phyloP scores from a whole-genome alignment of 2,113 vertebrate genomes.

The Phasianus colchicus region DNA sequence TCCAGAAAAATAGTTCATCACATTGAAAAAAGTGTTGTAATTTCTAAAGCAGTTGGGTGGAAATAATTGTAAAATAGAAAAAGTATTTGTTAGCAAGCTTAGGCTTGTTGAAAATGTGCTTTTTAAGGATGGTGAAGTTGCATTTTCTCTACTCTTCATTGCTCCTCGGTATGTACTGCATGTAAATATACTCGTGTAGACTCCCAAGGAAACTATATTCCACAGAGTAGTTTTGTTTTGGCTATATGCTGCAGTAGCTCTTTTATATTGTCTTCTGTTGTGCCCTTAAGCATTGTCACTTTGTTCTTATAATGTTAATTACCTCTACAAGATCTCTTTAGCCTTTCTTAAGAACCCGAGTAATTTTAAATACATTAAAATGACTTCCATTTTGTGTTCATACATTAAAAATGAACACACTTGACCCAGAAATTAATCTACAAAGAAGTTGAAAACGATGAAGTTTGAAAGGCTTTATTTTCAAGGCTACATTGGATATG shows the following conservation, averaged over 20 bases:
- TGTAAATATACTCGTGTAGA: background rate
- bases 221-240: background rate
- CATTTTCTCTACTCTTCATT: background rate
- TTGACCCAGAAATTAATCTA: constrained; percentile 32
- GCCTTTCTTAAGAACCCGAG: background rate
- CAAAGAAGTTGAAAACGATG: background rate
- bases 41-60: background rate
- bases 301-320: constrained; percentile 16
- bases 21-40: background rate
- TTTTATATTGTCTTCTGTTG: background rate
- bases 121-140: background rate
- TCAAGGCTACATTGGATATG: background rate
- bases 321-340: background rate
- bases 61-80: background rate
- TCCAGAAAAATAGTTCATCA: background rate
- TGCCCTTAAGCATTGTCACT: background rate
- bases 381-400: background rate
- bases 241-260: background rate
- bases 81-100: background rate
- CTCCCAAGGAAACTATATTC: background rate
- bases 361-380: constrained; percentile 40
- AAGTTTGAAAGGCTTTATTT: background rate
- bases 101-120: background rate
- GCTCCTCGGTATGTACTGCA: background rate
- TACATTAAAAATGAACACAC: constrained; percentile 42